Evolutionary conservation across 1,140 invertebrate species (phyloP).

Genomic region (Brachionus koreanus): DNA sequence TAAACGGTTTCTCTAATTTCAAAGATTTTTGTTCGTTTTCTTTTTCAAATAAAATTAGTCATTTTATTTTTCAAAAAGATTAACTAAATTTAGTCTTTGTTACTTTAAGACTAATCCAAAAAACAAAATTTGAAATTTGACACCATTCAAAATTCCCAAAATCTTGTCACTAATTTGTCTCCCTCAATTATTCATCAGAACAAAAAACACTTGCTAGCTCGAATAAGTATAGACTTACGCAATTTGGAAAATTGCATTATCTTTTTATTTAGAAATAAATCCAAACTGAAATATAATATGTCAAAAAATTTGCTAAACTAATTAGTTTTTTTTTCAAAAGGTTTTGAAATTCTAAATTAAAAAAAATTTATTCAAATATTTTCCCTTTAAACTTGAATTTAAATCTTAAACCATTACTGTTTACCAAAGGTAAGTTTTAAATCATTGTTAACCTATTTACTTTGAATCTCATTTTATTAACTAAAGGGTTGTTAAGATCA

Average conservation of each 20-base stretch:
- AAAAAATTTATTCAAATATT: too few species aligned
- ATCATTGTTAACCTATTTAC: background rate
- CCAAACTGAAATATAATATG: background rate
- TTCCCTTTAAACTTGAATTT: background rate
- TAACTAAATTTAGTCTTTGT: background rate
- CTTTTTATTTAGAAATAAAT: background rate
- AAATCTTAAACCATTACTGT: background rate
- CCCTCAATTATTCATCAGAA: background rate
- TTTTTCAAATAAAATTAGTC: background rate
- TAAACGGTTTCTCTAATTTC: constrained; percentile 28
- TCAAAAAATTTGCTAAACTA: background rate
- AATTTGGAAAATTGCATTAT: too few species aligned
- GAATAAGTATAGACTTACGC: background rate
- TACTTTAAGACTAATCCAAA: background rate
- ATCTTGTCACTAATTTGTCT: background rate
- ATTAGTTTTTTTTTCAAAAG: background rate
- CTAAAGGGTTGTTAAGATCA: background rate
- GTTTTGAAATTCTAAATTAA: background rate
- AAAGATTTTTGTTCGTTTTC: constrained; percentile 8
- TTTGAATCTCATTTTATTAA: background rate
- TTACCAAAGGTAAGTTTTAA: too few species aligned
- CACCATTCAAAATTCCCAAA: background rate
- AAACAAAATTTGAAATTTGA: background rate
- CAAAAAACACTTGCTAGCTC: background rate
- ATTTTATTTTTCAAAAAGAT: background rate